Conservation (phyloP, 1,140 invertebrate genomes). For the Latrodectus geometricus region DNA sequence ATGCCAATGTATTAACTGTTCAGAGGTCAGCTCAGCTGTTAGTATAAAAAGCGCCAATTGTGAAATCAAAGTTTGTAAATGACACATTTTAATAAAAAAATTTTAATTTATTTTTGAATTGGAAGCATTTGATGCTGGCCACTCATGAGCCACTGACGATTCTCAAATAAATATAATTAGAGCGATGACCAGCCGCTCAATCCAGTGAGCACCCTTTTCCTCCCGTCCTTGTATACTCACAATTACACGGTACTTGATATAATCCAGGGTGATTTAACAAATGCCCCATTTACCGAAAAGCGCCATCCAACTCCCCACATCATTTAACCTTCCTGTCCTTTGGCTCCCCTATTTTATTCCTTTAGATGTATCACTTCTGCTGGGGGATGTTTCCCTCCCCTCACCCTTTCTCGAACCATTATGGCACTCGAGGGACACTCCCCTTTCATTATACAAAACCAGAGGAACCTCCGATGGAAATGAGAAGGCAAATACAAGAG, state of each 20-base stretch:
- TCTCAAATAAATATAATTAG: neutral
- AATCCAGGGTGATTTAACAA: conserved; percentile 56
- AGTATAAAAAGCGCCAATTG: too few species aligned
- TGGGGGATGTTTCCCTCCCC: neutral
- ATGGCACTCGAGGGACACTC: conserved; percentile 21
- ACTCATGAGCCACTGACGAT: too few species aligned
- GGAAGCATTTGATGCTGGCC: too few species aligned
- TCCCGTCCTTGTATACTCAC: conserved; percentile 15
- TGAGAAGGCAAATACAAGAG: neutral
- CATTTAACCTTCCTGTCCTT: conserved; percentile 57
- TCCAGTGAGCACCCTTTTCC: neutral
- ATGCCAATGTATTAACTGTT: too few species aligned
- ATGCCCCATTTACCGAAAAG: conserved; percentile 51
- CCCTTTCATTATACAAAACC: conserved; percentile 48
- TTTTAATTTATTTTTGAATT: too few species aligned
- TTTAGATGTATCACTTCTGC: conserved; percentile 50
- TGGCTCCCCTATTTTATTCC: neutral
- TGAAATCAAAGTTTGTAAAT: too few species aligned
- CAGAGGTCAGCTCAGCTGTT: too few species aligned
- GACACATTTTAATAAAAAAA: too few species aligned
- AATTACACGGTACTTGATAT: conserved; percentile 59
- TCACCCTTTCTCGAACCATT: conserved; percentile 17
- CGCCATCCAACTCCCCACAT: conserved; percentile 40
- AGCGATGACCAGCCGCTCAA: neutral
- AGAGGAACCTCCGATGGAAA: neutral